Evolutionary conservation across 92 coral and sea anemone genomes (phyloP).

Genomic region (Nematostella vectensis): DNA sequence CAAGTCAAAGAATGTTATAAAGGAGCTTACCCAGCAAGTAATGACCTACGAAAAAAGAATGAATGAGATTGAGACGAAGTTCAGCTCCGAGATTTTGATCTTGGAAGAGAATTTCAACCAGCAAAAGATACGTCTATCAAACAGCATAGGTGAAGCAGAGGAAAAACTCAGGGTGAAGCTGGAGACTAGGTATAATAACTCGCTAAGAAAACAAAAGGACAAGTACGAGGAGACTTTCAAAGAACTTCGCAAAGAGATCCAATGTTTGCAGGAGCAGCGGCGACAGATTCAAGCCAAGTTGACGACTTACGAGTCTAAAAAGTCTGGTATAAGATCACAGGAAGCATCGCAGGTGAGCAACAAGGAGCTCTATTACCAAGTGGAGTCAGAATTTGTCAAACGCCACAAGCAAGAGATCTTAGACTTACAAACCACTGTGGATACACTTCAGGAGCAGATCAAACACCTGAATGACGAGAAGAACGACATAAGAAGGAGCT

Average conservation of each 20-base stretch:
- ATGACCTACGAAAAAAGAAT: conserved; percentile 26
- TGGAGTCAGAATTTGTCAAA: conserved; percentile 24
- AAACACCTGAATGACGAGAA: conserved; percentile 49
- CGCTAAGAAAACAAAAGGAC: conserved; percentile 39
- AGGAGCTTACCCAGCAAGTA: conserved; percentile 42
- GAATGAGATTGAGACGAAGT: conserved; percentile 39
- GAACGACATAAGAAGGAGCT: conserved; percentile 37
- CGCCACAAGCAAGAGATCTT: conserved; percentile 26
- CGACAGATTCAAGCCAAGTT: conserved; percentile 72
- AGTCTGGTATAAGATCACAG: not conserved
- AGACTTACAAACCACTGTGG: conserved; percentile 36
- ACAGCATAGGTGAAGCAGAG: conserved; percentile 31
- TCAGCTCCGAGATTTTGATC: conserved; percentile 27
- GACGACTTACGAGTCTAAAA: conserved; percentile 21
- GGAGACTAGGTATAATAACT: conserved; percentile 33
- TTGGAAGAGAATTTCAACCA: conserved; percentile 32
- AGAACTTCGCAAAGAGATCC: conserved; percentile 63
- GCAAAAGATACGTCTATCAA: conserved; percentile 47
- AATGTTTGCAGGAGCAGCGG: conserved; percentile 86
- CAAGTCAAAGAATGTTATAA: conserved; percentile 21
- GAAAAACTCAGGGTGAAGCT: conserved; percentile 30
- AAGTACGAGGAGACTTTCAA: conserved; percentile 60
- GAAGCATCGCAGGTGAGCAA: conserved; percentile 10
- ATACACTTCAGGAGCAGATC: conserved; percentile 46
- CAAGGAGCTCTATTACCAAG: conserved; percentile 13